Evolutionary conservation across 2,888 invertebrate genomes (phyloP).

Genomic region (Chrysomela aeneicollis): DNA sequence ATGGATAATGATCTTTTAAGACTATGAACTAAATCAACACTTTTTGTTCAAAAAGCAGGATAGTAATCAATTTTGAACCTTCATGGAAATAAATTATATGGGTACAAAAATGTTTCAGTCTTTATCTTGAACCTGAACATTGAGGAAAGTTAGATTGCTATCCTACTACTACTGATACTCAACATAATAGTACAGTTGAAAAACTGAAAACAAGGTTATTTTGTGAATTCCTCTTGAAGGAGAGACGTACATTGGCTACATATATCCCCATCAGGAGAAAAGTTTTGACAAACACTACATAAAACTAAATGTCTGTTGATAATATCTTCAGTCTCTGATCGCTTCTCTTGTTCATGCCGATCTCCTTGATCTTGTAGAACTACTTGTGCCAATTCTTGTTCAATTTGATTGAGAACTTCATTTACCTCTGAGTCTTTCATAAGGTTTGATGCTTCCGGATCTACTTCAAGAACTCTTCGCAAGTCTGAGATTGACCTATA

Average conservation of each 20-base stretch:
- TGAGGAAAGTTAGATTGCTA: background rate
- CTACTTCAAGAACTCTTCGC: slow-evolving; percentile 37
- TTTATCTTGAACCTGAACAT: background rate
- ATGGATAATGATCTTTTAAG: background rate
- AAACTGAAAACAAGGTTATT: slow-evolving; percentile 24
- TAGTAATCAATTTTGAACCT: background rate
- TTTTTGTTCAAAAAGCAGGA: background rate
- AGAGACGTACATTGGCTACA: slow-evolving; percentile 41
- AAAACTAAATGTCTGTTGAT: slow-evolving; percentile 39
- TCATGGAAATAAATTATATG: background rate
- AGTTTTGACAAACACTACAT: slow-evolving; percentile 46
- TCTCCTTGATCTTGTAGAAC: slow-evolving; percentile 40
- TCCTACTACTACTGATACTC: background rate
- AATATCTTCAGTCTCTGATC: slow-evolving; percentile 44
- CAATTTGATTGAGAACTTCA: slow-evolving; percentile 46
- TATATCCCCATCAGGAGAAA: slow-evolving; percentile 36
- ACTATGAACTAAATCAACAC: background rate
- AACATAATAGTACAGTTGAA: slow-evolving; percentile 26
- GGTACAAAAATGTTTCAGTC: background rate
- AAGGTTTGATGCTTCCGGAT: slow-evolving; percentile 40
- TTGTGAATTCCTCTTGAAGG: slow-evolving; percentile 18
- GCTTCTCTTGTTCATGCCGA: slow-evolving; percentile 36
- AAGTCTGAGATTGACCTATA: slow-evolving; percentile 39
- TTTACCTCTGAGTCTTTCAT: slow-evolving; percentile 46
- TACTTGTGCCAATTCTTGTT: slow-evolving; percentile 44